These are phyloP conservation scores for Beaufortia kweichowensis DNA, from an alignment of 2,113 vertebrate genomes.

Conservation along the genomic window DNA sequence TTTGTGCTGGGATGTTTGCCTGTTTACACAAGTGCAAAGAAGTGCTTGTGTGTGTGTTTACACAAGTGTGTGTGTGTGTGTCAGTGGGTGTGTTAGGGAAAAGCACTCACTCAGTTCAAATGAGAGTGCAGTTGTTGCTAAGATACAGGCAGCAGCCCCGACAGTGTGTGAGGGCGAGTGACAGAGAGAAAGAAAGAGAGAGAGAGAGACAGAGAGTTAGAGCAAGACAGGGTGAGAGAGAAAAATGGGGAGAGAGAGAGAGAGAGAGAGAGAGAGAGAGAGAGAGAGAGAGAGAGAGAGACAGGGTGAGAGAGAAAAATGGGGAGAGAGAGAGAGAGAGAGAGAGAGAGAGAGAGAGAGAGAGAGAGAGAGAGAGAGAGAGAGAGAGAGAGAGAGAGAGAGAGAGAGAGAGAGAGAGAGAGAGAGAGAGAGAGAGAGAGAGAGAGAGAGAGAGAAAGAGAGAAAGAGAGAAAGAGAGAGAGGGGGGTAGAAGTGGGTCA, in stretches of 20 bases:
- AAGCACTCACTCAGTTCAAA: conserved; percentile 95
- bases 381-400: conserved; percentile 17
- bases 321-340: conserved; percentile 24
- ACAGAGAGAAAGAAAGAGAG: conserved; percentile 22
- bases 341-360: conserved; percentile 52
- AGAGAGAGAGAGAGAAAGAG: conserved; percentile 23
- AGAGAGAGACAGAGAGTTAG: conserved; percentile 15
- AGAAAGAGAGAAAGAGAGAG: conserved; percentile 34
- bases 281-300: too few relatives aligned
- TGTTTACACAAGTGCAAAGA: conserved; percentile 28
- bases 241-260: conserved; percentile 48
- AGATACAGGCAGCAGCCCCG: conserved; percentile 94
- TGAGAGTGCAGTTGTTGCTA: conserved; percentile 99
- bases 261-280: conserved; percentile 47
- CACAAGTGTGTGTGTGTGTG: conserved; percentile 51
- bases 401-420: conserved; percentile 39
- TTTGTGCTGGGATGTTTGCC: conserved; percentile 41
- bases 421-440: conserved; percentile 25
- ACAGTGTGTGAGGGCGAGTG: conserved; percentile 71
- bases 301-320: conserved; percentile 13
- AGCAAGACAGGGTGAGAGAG: conserved; percentile 41
- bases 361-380: conserved; percentile 36
- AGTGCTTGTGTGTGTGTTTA: conserved; percentile 53
- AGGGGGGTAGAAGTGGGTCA: conserved; percentile 93
- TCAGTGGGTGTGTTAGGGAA: conserved; percentile 84